phyloP scores from a whole-genome alignment of 2,113 vertebrate species.

The Turdus rufiventris region DNA sequence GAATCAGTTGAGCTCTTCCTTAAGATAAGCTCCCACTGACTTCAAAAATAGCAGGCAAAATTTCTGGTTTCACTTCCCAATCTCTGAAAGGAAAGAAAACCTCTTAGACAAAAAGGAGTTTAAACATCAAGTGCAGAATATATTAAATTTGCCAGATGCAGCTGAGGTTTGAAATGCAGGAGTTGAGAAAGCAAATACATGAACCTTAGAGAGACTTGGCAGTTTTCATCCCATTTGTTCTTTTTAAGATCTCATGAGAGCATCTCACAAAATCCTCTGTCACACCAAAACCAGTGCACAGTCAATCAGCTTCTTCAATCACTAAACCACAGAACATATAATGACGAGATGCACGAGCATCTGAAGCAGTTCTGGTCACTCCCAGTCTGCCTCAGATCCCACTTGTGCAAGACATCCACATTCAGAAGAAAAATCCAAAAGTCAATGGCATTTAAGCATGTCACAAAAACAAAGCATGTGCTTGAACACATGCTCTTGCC shows the following conservation, averaged over 20 bases:
- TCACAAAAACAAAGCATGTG: neutral
- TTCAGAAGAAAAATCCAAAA: neutral
- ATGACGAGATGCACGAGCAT: neutral
- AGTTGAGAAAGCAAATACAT: neutral
- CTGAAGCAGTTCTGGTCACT: neutral
- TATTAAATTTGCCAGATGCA: neutral
- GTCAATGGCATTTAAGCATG: neutral
- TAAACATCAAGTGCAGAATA: neutral
- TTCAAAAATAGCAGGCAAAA: neutral
- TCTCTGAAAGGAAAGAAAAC: neutral
- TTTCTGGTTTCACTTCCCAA: neutral
- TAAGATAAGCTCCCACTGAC: neutral
- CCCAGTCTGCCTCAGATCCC: neutral
- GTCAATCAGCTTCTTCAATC: neutral
- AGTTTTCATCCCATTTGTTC: neutral
- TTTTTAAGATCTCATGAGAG: neutral
- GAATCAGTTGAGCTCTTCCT: neutral
- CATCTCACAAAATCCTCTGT: constrained; percentile 5
- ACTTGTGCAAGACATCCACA: neutral
- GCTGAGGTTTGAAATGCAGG: neutral
- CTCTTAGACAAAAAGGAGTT: neutral
- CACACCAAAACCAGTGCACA: neutral
- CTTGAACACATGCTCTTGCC: neutral
- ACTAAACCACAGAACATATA: neutral
- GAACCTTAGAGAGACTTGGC: neutral